Evolutionary conservation across 2,888 invertebrate species (phyloP).

Genomic region (Philereme transversata): DNA sequence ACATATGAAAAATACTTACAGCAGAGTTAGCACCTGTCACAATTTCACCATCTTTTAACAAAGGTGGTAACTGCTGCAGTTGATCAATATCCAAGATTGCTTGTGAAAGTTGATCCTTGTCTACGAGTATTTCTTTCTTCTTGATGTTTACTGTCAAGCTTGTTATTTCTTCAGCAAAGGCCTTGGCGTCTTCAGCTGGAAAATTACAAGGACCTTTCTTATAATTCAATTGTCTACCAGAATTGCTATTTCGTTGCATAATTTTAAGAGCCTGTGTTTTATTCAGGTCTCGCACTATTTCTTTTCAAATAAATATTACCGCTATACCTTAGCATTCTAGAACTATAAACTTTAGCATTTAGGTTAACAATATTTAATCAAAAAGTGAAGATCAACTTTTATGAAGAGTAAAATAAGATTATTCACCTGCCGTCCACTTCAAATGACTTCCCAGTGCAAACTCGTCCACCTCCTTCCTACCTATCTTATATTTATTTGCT

Average conservation of each 20-base stretch:
- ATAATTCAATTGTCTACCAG: too few relatives aligned
- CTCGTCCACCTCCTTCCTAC: slow-evolving; percentile 90
- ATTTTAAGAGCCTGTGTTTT: too few relatives aligned
- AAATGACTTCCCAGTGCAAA: slow-evolving; percentile 92
- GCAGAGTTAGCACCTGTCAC: slow-evolving; percentile 96
- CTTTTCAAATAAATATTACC: too few relatives aligned
- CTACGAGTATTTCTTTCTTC: slow-evolving; percentile 88
- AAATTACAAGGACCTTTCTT: neutral
- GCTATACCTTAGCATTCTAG: too few relatives aligned
- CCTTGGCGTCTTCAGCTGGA: slow-evolving; percentile 92
- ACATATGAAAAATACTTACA: slow-evolving; percentile 77
- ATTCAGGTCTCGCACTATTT: too few relatives aligned
- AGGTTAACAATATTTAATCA: neutral
- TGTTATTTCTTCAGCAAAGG: slow-evolving; percentile 93
- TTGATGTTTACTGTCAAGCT: slow-evolving; percentile 91
- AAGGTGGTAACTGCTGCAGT: slow-evolving; percentile 89
- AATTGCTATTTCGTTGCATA: too few relatives aligned
- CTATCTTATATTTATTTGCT: slow-evolving; percentile 88
- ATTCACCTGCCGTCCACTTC: slow-evolving; percentile 88
- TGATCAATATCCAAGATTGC: slow-evolving; percentile 88
- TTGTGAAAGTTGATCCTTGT: slow-evolving; percentile 93
- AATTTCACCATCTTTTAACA: slow-evolving; percentile 91
- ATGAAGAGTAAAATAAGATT: neutral
- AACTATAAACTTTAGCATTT: too few relatives aligned
- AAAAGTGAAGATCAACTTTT: neutral